Conservation (phyloP, 2,113 vertebrate species). For the Grus americana region DNA sequence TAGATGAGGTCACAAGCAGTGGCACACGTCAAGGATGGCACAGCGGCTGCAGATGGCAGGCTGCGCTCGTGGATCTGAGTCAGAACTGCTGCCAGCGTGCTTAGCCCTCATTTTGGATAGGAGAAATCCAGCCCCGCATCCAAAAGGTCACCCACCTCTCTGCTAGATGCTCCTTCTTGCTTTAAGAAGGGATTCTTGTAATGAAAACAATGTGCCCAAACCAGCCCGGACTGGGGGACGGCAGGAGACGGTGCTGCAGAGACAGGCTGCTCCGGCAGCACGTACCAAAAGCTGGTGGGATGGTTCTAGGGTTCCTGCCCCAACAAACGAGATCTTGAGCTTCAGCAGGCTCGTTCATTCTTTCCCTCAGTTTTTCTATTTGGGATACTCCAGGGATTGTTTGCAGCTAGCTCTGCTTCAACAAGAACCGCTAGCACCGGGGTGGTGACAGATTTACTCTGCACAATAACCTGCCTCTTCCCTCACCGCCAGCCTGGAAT, state of each 20-base stretch:
- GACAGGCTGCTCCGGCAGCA: not conserved
- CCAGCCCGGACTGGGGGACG: not conserved
- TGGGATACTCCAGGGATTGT: not conserved
- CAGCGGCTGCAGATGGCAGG: not conserved
- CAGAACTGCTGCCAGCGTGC: not conserved
- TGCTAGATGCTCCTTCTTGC: not conserved
- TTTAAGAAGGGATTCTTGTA: not conserved
- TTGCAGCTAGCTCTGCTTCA: not conserved
- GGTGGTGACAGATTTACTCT: slow-evolving; percentile 33
- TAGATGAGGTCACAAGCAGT: not conserved
- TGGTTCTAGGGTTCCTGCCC: not conserved
- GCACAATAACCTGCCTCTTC: slow-evolving; percentile 8
- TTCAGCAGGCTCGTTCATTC: not conserved
- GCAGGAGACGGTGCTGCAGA: not conserved
- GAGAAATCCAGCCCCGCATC: not conserved
- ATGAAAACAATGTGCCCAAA: not conserved
- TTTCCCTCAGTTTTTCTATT: not conserved
- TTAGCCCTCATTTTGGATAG: not conserved
- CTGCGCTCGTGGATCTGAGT: not conserved
- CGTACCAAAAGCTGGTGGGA: not conserved
- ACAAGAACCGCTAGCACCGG: not conserved
- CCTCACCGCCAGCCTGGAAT: not conserved
- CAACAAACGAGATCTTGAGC: rapidly evolving
- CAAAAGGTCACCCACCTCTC: not conserved
- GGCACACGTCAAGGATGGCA: not conserved